A percentile compares a stretch with the other conserved stretches of the same genome.
Conservation (phyloP, 1,140 invertebrate species). For the Panulirus ornatus region DNA sequence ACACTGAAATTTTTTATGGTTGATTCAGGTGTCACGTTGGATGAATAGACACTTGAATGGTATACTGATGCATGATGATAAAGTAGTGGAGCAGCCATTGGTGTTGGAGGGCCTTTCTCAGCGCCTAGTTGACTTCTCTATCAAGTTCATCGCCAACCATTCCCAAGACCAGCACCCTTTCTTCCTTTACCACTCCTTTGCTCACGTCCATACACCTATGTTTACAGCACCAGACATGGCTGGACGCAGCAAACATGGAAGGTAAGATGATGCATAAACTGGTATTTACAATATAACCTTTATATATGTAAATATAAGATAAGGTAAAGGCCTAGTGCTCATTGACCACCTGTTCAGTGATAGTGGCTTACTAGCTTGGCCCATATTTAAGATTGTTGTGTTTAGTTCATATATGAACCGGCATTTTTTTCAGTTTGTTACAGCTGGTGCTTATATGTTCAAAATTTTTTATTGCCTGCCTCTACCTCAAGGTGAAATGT, state of each 20-base stretch:
- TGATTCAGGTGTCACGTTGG: conserved; percentile 46
- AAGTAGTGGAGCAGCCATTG: conserved; percentile 76
- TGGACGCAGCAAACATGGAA: conserved; percentile 74
- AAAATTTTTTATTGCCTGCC: no score
- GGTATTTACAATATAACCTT: no score
- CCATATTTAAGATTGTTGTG: no score
- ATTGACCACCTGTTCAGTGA: no score
- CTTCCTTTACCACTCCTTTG: conserved; percentile 75
- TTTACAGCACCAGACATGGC: conserved; percentile 74
- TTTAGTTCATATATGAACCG: no score
- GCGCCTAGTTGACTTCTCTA: conserved; percentile 74
- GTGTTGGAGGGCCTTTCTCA: conserved; percentile 75
- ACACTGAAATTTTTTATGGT: not conserved
- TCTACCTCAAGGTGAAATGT: no score
- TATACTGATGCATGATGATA: conserved; percentile 76
- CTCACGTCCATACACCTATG: conserved; percentile 77
- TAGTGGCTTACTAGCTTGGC: no score
- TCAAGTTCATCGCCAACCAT: conserved; percentile 74
- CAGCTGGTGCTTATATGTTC: no score
- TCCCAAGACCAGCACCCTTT: conserved; percentile 27
- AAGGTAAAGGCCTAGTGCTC: no score
- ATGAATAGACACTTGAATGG: conserved; percentile 77
- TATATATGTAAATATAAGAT: no score
- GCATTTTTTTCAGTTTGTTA: no score
- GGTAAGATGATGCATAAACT: no score